Evolutionary conservation across 2,113 vertebrate genomes (phyloP).

Genomic region (Rhinolophus ferrumequinum): DNA sequence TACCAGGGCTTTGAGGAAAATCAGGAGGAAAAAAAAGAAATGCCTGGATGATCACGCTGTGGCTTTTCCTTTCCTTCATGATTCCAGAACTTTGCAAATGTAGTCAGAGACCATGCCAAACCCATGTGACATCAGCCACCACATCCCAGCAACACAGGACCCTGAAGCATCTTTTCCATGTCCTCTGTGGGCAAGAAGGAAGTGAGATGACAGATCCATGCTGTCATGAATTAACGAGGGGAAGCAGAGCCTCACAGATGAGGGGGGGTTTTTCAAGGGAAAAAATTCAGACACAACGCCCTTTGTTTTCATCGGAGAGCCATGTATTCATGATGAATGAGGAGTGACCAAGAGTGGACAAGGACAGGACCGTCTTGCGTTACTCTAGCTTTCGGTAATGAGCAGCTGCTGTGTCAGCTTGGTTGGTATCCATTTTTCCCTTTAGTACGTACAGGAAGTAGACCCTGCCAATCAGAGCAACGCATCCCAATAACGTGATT

Average conservation of each 20-base stretch:
- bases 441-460: not conserved
- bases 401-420: not conserved
- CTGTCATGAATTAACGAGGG: not conserved
- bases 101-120: constrained; percentile 27
- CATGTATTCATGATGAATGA: not conserved
- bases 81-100: constrained; percentile 31
- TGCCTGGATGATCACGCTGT: constrained; percentile 49
- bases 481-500: not conserved
- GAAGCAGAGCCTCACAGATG: not conserved
- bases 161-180: not conserved
- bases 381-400: not conserved
- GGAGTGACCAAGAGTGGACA: not conserved
- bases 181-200: not conserved
- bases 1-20: constrained; percentile 66
- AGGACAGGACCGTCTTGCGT: not conserved
- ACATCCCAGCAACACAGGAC: not conserved
- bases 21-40: constrained; percentile 51
- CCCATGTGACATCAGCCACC: constrained; percentile 47
- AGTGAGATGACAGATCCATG: not conserved
- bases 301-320: constrained; percentile 50
- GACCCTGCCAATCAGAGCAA: not conserved
- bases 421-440: not conserved
- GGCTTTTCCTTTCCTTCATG: constrained; percentile 47
- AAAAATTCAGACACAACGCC: constrained; percentile 44
- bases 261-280: not conserved